Evolutionary conservation across 2,888 invertebrate genomes (phyloP).

Genomic region (Oscheius sp.): DNA sequence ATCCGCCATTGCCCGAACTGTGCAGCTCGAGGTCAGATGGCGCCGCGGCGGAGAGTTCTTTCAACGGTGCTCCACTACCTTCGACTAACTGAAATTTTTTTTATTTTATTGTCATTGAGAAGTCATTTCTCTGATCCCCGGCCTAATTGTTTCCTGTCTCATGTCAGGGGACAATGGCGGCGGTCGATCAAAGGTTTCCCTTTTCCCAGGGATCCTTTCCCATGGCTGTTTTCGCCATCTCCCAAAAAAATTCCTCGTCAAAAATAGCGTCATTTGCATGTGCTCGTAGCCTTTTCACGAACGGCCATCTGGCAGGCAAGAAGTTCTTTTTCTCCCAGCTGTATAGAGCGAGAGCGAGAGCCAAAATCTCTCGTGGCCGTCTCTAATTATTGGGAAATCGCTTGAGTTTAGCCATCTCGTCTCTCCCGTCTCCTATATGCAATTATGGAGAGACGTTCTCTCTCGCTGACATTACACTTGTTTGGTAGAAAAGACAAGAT

Average conservation of each 20-base stretch:
- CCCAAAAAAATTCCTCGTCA: too few relatives aligned
- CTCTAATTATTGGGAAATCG: slow-evolving; percentile 12
- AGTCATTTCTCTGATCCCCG: too few relatives aligned
- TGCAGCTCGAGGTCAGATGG: slow-evolving; percentile 33
- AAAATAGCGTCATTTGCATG: too few relatives aligned
- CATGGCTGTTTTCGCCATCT: too few relatives aligned
- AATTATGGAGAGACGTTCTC: slow-evolving; percentile 2
- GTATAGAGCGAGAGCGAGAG: neutral
- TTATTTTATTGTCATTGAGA: neutral
- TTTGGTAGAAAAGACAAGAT: slow-evolving; percentile 1
- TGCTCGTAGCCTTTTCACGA: too few relatives aligned
- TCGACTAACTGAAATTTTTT: slow-evolving; percentile 32
- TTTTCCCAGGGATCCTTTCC: too few relatives aligned
- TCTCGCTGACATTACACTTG: neutral
- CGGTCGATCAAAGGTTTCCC: neutral
- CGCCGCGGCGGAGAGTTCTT: neutral
- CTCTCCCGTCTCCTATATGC: too few relatives aligned
- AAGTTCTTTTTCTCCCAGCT: too few relatives aligned
- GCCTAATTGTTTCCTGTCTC: too few relatives aligned
- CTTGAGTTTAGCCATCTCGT: neutral
- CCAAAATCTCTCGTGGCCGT: neutral
- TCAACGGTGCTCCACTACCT: slow-evolving; percentile 31
- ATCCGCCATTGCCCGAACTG: slow-evolving; percentile 48
- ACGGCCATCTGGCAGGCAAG: too few relatives aligned
- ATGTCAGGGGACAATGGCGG: neutral